Base-by-base conservation (phyloP, 2,888 invertebrate genomes). In the Drosophila sordidula region DNA sequence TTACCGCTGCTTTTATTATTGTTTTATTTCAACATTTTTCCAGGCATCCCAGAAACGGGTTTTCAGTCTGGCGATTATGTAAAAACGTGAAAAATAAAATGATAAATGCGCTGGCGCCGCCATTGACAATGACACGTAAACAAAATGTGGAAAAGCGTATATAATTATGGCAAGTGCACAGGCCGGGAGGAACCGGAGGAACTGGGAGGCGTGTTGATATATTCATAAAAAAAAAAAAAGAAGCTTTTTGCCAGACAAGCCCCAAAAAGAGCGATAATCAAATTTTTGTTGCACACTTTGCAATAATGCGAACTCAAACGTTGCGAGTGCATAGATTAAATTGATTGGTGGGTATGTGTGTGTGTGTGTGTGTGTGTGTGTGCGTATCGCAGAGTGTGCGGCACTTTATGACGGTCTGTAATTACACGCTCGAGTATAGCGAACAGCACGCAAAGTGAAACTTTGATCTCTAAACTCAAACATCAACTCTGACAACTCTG, bases 361-460 rank as follows among this genome's bases (percentile, higher is more conserved):
- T 14, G 36, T 36, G 42, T 44, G 50, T 41, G 38, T 49, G 50
- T 14, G 16, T 46, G 26, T 47, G 26, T 26, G 29, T 18, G 42
- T 38, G 39, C 42, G 14, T 44, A 18, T 26, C 44, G 29, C 41
- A 46, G 56, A 9, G 58, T 55, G 34, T 42, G 32, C 45, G 46
- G 47, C 49, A 66, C 45, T 71, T 59, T 52, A 62, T 61, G 54
- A 25, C 29, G 55, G 50, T 22, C 57, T 71, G 72, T 77, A 79
- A 81, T 81, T 81, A 80, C 64, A 81, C 66, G 72, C 70, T 56
- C 65, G 64, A 67, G 56, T 57, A 66, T 51, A 63, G 58, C 46
- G 64, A 65, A 64, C 25, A n/a, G 14, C 55, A 66, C 55, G 52
- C 63, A 75, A 68, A 69, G 72, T 74, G 73, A 68, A 74, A 78